phyloP scores from a whole-genome alignment of 2,888 invertebrate species.

The Hydriomena furcata region DNA sequence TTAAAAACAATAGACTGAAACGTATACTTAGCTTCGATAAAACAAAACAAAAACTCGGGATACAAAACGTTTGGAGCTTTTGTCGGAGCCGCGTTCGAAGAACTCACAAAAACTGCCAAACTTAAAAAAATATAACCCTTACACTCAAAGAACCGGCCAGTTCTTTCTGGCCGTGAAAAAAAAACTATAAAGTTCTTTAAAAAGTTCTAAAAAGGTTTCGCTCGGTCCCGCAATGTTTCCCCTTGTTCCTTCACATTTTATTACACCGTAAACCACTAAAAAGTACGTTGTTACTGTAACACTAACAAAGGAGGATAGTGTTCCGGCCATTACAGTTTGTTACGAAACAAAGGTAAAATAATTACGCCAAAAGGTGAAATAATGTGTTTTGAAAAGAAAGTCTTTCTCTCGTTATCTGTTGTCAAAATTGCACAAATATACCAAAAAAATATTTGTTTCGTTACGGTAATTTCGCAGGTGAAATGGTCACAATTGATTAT shows the following conservation, averaged over 20 bases:
- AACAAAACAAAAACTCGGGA: constrained; percentile 72
- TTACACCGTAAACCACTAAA: constrained; percentile 79
- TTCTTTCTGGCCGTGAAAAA: constrained; percentile 43
- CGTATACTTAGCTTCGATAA: constrained; percentile 79
- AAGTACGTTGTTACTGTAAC: constrained; percentile 66
- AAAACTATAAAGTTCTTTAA: constrained; percentile 15
- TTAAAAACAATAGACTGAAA: constrained; percentile 75
- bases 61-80: constrained; percentile 72
- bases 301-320: constrained; percentile 66
- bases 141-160: constrained; percentile 55
- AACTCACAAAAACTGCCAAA: constrained; percentile 65
- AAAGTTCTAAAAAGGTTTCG: constrained; percentile 24
- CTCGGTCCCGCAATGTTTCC: constrained; percentile 76
- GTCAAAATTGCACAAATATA: constrained; percentile 60
- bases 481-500: constrained; percentile 46
- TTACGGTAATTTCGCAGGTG: constrained; percentile 57
- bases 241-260: constrained; percentile 74
- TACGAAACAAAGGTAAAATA: constrained; percentile 70
- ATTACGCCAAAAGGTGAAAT: constrained; percentile 63
- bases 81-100: constrained; percentile 76
- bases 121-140: constrained; percentile 74
- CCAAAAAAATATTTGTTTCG: constrained; percentile 56
- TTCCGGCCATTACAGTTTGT: constrained; percentile 66
- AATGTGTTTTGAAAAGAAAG: constrained; percentile 56
- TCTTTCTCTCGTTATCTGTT: constrained; percentile 70